These are phyloP conservation scores for Coregonus suidteri DNA, from an alignment of 2,797 vertebrate genomes.

Conservation along the genomic window DNA sequence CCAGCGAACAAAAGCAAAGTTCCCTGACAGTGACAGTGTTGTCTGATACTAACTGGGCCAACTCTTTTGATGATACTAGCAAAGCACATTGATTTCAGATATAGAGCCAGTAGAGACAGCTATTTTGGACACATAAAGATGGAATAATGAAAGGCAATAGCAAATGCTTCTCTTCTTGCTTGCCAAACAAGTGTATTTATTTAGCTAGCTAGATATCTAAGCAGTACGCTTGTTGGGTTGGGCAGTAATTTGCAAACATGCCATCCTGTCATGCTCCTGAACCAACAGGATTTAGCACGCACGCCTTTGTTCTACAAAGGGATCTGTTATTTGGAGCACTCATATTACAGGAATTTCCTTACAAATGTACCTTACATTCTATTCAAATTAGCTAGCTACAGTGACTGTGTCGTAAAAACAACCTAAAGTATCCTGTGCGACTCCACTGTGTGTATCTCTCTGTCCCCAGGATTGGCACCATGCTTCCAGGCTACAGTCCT, in stretches of 20 bases:
- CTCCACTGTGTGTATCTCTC: background rate
- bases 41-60: no score
- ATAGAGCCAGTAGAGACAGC: background rate
- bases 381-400: background rate
- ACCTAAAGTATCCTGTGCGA: background rate
- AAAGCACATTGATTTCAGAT: background rate
- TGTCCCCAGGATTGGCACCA: slow-evolving; percentile 64
- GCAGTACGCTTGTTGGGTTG: background rate
- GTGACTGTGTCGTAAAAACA: no score
- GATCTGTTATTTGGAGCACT: background rate
- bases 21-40: background rate
- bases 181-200: slow-evolving; percentile 6
- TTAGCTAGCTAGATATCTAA: background rate
- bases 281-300: slow-evolving; percentile 52
- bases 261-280: slow-evolving; percentile 16
- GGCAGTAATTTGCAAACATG: background rate
- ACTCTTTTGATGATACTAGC: no score
- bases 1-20: background rate
- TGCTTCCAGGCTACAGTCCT: slow-evolving; percentile 84
- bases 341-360: background rate
- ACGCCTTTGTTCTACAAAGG: slow-evolving; percentile 12
- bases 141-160: background rate
- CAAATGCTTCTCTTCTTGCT: background rate
- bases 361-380: background rate
- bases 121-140: background rate